Evolutionary conservation across 2,888 invertebrate species (phyloP).

Genomic region (Hirudinaria manillensis): DNA sequence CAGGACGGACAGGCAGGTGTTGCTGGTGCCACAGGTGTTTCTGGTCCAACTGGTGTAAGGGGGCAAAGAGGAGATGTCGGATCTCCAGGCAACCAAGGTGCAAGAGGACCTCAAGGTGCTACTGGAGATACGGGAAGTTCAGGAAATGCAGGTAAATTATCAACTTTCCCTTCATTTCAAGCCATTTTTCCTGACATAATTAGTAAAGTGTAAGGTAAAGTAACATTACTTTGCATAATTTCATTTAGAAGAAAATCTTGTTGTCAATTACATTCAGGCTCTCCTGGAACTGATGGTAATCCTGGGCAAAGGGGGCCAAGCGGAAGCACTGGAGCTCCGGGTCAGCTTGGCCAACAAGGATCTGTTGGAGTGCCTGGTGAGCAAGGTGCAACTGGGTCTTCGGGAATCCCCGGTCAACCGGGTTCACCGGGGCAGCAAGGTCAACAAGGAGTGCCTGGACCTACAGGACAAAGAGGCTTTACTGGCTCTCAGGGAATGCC

Average conservation of each 20-base stretch:
- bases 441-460: constrained; percentile 33
- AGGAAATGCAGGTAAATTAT: constrained; percentile 26
- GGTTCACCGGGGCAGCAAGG: constrained; percentile 25
- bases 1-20: constrained; percentile 26
- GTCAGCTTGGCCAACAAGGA: constrained; percentile 32
- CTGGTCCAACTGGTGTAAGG: not conserved
- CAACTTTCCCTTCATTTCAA: too few relatives aligned
- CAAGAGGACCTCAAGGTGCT: constrained; percentile 34
- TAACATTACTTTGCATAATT: too few relatives aligned
- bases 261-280: not conserved
- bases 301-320: constrained; percentile 32
- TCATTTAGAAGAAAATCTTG: not conserved
- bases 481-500: constrained; percentile 26
- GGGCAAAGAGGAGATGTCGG: constrained; percentile 36
- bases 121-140: constrained; percentile 23
- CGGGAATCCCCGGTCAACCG: constrained; percentile 26
- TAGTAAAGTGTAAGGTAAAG: too few relatives aligned
- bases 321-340: constrained; percentile 35
- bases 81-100: constrained; percentile 38
- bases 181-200: too few relatives aligned
- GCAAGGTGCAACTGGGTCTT: constrained; percentile 33
- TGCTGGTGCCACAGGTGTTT: constrained; percentile 10
- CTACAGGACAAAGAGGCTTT: constrained; percentile 40
- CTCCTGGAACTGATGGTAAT: constrained; percentile 34
- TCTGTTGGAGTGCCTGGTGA: not conserved